Evolutionary conservation across 2,797 vertebrate species (phyloP), one percentile per base, ranked within the genome.

Genomic region (Eulemur albifrons): DNA sequence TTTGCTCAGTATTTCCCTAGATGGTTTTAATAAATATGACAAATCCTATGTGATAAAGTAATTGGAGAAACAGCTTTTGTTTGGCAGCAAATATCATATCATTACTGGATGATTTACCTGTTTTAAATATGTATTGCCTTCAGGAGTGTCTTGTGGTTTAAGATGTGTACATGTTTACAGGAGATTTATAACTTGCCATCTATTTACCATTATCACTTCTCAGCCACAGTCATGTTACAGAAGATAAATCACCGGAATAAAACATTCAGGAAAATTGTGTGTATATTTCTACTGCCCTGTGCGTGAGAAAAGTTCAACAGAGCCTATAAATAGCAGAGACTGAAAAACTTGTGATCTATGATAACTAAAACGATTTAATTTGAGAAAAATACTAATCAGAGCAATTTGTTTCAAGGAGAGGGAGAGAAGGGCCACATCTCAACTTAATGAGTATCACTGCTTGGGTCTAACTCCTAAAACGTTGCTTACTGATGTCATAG

Each of bases 311-410:
- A 98, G 98, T 98, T 98, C 99, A 99, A 98, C 98, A 98, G 99
- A 98, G 98, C 98, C 94, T 98, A 98, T 97, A 98, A 98, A 98
- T 96, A 98, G 98, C 98, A 98, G 95, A 99, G 98, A 97, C 94
- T 95, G 93, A 97, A 98, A 94, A 98, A 98, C 97, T 97, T 97
- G 98, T 96, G 96, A 98, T 98, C 98, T 73, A 87, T 93, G 97
- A 93, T 72, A 96, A 86, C 50, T 90, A 98, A 98, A 99, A 99
- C 98, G 97, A 98, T 98, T 98, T 99, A 99, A 99, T 99, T 99
- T 99, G 94, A 90, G 98, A 98, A 98, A 98, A 99, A 98, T 98
- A 98, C 97, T 98, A 98, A 98, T 95, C 45, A 63, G 73, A 85
- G 17, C 50, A 97, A 97, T 98, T 97, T 98, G n/a, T 59, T 95